Conservation (phyloP, 2,113 vertebrate genomes). For the Sinocyclocheilus maitianheensis region DNA sequence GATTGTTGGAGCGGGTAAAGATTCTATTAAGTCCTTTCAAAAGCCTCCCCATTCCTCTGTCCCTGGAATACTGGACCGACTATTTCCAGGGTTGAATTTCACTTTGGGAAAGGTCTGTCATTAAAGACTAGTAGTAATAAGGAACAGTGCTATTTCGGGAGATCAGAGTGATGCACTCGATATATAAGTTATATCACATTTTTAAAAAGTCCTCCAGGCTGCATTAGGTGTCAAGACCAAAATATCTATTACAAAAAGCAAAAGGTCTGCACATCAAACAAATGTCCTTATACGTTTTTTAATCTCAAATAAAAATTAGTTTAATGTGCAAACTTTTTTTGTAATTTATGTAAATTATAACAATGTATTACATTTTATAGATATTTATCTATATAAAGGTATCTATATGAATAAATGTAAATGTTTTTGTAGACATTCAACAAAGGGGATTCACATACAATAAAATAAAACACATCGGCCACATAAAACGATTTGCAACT, state of each 20-base stretch:
- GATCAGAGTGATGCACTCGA: slow-evolving; percentile 36
- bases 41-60: slow-evolving; percentile 84
- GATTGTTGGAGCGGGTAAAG: slow-evolving; percentile 96
- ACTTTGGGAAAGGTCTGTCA: slow-evolving; percentile 70
- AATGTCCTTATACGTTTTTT: too few relatives aligned
- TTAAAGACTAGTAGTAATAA: slow-evolving; percentile 73
- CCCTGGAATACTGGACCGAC: slow-evolving; percentile 80
- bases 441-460: too few relatives aligned
- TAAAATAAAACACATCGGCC: background rate
- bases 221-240: background rate
- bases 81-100: slow-evolving; percentile 76
- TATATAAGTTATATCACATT: background rate
- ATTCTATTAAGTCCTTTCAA: slow-evolving; percentile 98
- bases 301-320: background rate
- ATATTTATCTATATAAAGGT: background rate
- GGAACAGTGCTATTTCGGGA: slow-evolving; percentile 65
- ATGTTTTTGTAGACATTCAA: background rate
- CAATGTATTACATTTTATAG: background rate
- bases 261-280: too few relatives aligned
- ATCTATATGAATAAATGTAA: background rate
- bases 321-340: background rate
- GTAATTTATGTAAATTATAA: background rate
- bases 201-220: too few relatives aligned
- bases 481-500: background rate
- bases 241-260: background rate